phyloP scores from a whole-genome alignment of 1,140 invertebrate species.

The Alviniconcha marisindica region DNA sequence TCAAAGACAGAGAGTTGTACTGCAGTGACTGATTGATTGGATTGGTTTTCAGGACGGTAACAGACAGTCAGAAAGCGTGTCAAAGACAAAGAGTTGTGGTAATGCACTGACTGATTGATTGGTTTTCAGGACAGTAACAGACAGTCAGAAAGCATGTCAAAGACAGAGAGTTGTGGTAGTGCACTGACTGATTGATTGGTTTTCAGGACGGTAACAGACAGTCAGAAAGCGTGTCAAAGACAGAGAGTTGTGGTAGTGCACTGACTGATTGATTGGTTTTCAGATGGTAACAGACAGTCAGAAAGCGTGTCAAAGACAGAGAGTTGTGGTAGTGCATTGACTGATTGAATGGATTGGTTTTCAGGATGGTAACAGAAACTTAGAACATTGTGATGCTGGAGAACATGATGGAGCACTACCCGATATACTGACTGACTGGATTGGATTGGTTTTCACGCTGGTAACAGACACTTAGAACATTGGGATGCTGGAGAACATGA shows the following conservation, averaged over 20 bases:
- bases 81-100: no score
- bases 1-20: conserved; percentile 70
- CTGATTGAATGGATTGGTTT: no score
- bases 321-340: conserved; percentile 72
- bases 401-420: conserved; percentile 69
- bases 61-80: conserved; percentile 53
- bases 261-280: no score
- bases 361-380: conserved; percentile 10
- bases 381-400: conserved; percentile 67
- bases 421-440: no score
- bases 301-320: conserved; percentile 66
- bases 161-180: conserved; percentile 70
- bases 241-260: conserved; percentile 69
- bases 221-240: conserved; percentile 61
- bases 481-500: conserved; percentile 66
- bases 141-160: conserved; percentile 61
- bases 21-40: no score
- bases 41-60: conserved; percentile 33
- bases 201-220: conserved; percentile 7
- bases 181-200: no score
- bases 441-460: no score
- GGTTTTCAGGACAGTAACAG: no score
- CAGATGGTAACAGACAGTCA: conserved; percentile 36
- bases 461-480: conserved; percentile 52
- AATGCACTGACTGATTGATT: no score